These are phyloP conservation scores for Chrysopa pallens DNA, from an alignment of 1,140 invertebrate genomes.

Conservation along the genomic window DNA sequence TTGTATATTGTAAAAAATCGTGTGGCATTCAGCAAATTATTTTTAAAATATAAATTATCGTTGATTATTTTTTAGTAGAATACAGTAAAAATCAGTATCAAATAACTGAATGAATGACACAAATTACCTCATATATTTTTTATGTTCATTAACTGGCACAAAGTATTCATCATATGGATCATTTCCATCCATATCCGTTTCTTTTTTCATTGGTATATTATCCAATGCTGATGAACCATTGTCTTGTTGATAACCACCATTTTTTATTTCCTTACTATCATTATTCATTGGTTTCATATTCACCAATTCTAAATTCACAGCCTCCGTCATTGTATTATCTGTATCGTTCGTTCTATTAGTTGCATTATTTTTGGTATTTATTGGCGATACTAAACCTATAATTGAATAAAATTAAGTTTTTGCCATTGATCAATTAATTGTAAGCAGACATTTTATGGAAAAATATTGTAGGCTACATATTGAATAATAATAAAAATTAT, in stretches of 20 bases:
- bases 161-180: constrained; percentile 69
- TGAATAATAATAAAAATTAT: too few relatives aligned
- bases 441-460: too few relatives aligned
- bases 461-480: too few relatives aligned
- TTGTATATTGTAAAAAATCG: too few relatives aligned
- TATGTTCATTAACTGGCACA: constrained; percentile 65
- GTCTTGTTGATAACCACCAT: constrained; percentile 17
- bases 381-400: constrained; percentile 10
- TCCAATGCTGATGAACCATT: constrained; percentile 17
- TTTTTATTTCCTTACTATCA: constrained; percentile 23
- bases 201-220: constrained; percentile 37
- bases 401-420: background rate
- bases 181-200: constrained; percentile 49
- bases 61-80: too few relatives aligned
- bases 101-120: too few relatives aligned
- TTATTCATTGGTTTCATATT: constrained; percentile 49
- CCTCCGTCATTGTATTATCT: constrained; percentile 29
- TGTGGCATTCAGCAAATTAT: too few relatives aligned
- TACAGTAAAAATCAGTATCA: too few relatives aligned
- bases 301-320: constrained; percentile 61
- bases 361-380: too few relatives aligned
- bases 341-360: background rate
- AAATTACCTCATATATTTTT: constrained; percentile 61
- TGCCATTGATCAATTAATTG: too few relatives aligned
- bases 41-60: too few relatives aligned